Percentiles rank a stretch among this genome's conserved stretches.
Conservation (phyloP, 1,140 invertebrate species). For the Brachionus plicatilis region DNA sequence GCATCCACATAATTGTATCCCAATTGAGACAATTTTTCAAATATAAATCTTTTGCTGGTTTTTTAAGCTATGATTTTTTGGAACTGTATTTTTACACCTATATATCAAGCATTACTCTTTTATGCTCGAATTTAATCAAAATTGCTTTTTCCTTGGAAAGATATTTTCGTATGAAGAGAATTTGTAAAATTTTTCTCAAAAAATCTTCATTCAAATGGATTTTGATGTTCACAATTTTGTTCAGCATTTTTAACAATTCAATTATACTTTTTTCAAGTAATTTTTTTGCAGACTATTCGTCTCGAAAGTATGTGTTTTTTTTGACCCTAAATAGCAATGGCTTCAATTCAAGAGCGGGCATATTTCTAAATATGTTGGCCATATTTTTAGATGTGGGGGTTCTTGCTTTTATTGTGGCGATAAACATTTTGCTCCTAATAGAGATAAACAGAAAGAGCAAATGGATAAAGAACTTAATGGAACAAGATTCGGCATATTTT, state of each 20-base stretch:
- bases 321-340: constrained; percentile 6
- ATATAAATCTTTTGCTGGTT: background rate
- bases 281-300: background rate
- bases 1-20: background rate
- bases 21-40: background rate
- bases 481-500: background rate
- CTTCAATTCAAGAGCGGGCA: background rate
- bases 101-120: background rate
- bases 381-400: constrained; percentile 31
- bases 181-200: background rate
- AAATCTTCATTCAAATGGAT: constrained; percentile 36
- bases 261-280: background rate
- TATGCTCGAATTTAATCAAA: constrained; percentile 27
- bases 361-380: background rate
- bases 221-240: background rate
- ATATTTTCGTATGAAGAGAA: background rate
- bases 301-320: background rate
- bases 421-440: background rate
- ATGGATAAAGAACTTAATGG: background rate
- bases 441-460: background rate
- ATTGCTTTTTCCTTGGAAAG: constrained; percentile 11
- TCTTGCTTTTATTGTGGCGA: background rate
- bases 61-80: background rate
- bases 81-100: constrained; percentile 26
- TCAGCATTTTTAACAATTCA: background rate